These are phyloP conservation scores for Bellardia pandia DNA, from an alignment of 2,888 invertebrate genomes.

Conservation along the genomic window DNA sequence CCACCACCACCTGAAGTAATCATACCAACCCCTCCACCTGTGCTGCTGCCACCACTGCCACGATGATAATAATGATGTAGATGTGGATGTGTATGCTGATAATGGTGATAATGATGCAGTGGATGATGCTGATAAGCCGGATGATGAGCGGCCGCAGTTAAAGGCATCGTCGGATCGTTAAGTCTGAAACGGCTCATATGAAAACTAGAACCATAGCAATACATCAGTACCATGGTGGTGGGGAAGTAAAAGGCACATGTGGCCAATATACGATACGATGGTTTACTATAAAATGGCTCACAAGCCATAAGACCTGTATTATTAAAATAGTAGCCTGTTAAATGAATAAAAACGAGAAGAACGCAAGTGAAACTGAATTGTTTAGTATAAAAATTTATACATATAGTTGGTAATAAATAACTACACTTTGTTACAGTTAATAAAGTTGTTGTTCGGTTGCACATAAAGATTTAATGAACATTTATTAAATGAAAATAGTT, in stretches of 20 bases:
- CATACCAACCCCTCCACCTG: constrained; percentile 52
- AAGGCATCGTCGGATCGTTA: constrained; percentile 84
- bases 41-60: constrained; percentile 56
- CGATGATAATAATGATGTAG: constrained; percentile 74
- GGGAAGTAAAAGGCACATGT: constrained; percentile 96
- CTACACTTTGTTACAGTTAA: not conserved
- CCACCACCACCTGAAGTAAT: constrained; percentile 45
- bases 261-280: constrained; percentile 90
- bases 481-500: not conserved
- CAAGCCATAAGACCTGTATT: constrained; percentile 93
- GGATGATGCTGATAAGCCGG: constrained; percentile 78
- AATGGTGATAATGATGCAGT: constrained; percentile 71
- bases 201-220: constrained; percentile 95
- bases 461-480: constrained; percentile 22
- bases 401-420: not conserved
- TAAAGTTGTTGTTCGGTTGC: not conserved
- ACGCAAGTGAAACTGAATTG: not conserved
- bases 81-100: constrained; percentile 61
- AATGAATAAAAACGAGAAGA: constrained; percentile 2
- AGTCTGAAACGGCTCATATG: constrained; percentile 92
- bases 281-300: constrained; percentile 93
- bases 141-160: constrained; percentile 82
- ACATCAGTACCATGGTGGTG: constrained; percentile 96
- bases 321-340: constrained; percentile 92
- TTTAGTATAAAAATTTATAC: not conserved